Evolutionary conservation across 2,888 invertebrate species (phyloP).

Genomic region (Aelia acuminata): DNA sequence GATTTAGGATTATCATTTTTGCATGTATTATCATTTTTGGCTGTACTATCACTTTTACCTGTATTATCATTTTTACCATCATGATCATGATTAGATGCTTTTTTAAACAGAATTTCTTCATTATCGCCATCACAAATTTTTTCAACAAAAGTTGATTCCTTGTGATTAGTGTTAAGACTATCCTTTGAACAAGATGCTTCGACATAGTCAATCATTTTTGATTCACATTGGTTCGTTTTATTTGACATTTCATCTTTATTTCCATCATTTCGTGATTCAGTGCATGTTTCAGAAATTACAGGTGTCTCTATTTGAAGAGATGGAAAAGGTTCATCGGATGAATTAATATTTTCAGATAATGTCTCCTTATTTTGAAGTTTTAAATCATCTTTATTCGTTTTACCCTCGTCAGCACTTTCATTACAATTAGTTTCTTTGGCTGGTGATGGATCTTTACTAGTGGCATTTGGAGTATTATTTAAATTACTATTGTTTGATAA

Average conservation of each 20-base stretch:
- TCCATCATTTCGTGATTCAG: background rate
- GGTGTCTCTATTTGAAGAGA: background rate
- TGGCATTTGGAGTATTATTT: background rate
- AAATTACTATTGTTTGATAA: background rate
- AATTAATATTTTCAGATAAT: background rate
- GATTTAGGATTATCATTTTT: background rate
- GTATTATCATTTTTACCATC: background rate
- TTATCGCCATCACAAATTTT: background rate
- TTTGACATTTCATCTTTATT: background rate
- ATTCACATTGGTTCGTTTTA: background rate
- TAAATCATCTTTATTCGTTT: background rate
- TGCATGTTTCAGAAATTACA: background rate
- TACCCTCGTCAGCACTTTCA: background rate
- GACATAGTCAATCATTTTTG: background rate
- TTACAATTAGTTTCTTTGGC: background rate
- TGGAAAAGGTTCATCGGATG: slow-evolving; percentile 25
- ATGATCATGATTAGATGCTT: background rate
- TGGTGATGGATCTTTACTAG: background rate
- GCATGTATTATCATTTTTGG: background rate
- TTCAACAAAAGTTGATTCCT: background rate
- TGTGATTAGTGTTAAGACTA: background rate
- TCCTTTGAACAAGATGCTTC: background rate
- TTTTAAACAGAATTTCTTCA: background rate
- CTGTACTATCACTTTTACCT: background rate
- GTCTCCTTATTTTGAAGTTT: background rate